phyloP scores from a whole-genome alignment of 2,888 invertebrate species.

The Pasiphila rectangulata region DNA sequence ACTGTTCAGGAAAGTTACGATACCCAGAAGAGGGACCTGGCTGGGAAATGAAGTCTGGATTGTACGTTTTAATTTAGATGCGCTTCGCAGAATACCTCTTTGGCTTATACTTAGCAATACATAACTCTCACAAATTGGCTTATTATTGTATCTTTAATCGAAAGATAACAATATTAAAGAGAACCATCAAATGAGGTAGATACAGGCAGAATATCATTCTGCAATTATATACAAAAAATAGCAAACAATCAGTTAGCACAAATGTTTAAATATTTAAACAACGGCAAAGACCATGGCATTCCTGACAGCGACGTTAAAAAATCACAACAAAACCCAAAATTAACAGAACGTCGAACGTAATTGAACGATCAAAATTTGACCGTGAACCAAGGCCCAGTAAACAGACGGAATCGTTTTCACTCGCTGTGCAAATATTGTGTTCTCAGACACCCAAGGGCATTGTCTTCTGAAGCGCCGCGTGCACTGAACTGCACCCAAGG shows the following conservation, averaged over 20 bases:
- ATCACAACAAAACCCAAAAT: slow-evolving; percentile 21
- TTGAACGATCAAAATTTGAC: slow-evolving; percentile 19
- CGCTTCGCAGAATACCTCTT: too few species aligned
- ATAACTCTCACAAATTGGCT: too few species aligned
- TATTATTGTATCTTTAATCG: too few species aligned
- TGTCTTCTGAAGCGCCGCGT: slow-evolving; percentile 5
- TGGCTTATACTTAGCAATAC: too few species aligned
- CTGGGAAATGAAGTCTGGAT: too few species aligned
- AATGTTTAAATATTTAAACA: slow-evolving; percentile 8
- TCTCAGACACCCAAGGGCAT: slow-evolving; percentile 7
- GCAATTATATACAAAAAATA: too few species aligned
- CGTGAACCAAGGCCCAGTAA: slow-evolving; percentile 24
- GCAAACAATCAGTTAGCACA: slow-evolving; percentile 3
- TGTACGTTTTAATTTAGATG: too few species aligned
- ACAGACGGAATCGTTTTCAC: slow-evolving; percentile 18
- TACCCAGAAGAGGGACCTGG: too few species aligned
- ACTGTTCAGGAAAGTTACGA: not conserved
- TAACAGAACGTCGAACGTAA: slow-evolving; percentile 20
- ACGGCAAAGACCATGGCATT: slow-evolving; percentile 18
- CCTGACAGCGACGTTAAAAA: slow-evolving; percentile 18
- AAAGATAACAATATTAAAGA: too few species aligned
- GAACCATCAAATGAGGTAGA: too few species aligned
- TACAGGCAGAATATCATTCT: too few species aligned
- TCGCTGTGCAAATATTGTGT: slow-evolving; percentile 38
- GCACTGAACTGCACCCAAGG: not conserved